Conservation (phyloP, 1,140 invertebrate species). For the Drosophila ogumai region DNA sequence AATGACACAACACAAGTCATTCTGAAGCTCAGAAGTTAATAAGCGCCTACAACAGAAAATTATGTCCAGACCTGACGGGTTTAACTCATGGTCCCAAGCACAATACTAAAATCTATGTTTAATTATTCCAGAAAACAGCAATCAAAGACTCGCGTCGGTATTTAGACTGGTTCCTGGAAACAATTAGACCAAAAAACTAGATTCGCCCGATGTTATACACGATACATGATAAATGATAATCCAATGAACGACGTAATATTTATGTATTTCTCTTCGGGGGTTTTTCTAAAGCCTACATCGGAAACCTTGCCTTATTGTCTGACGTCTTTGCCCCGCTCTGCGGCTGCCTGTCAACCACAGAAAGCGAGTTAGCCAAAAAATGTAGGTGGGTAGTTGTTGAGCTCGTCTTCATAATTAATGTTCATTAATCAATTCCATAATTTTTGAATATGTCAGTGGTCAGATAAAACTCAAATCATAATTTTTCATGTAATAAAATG, state of each 20-base stretch:
- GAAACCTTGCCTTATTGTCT: conserved; percentile 21
- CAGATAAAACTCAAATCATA: background rate
- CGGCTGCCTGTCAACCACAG: conserved; percentile 1
- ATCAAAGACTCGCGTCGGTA: background rate
- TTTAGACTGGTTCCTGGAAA: conserved; percentile 30
- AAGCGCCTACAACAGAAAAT: conserved; percentile 18
- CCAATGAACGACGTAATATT: conserved; percentile 12
- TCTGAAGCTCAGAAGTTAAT: conserved; percentile 8
- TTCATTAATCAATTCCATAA: conserved; percentile 8
- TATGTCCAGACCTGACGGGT: conserved; percentile 1
- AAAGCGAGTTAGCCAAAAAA: conserved; percentile 14
- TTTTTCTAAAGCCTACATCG: conserved; percentile 37
- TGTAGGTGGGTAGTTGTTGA: conserved; percentile 8
- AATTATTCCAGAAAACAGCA: conserved; percentile 12
- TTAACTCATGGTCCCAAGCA: background rate
- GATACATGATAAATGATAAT: conserved; percentile 24
- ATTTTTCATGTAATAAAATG: background rate
- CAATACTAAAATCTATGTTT: conserved; percentile 19
- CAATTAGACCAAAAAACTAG: conserved; percentile 35
- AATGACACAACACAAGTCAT: conserved; percentile 15
- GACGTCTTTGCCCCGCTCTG: conserved; percentile 10
- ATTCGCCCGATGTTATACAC: background rate
- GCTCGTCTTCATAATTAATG: conserved; percentile 18
- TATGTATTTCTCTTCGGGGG: conserved; percentile 29
- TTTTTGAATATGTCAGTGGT: background rate